Percentiles rank a stretch among this genome's conserved stretches.
Conservation (phyloP, 2,888 invertebrate genomes). For the Zele albiditarsus region DNA sequence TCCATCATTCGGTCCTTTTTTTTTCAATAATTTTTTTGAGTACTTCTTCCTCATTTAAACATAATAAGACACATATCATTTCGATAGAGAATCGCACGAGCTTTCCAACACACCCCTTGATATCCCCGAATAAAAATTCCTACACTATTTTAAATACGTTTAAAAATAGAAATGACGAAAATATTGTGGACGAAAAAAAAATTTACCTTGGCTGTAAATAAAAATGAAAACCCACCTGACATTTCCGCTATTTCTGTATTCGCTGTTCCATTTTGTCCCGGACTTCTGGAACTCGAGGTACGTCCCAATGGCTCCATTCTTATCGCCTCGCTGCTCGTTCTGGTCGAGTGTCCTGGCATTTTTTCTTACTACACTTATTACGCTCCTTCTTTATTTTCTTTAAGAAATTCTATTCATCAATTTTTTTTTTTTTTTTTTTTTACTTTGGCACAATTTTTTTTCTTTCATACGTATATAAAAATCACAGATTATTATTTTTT, state of each 20-base stretch:
- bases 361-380: constrained; percentile 52
- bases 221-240: constrained; percentile 56
- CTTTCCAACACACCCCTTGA: too few relatives aligned
- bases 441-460: not conserved
- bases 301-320: constrained; percentile 68
- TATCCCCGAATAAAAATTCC: too few relatives aligned
- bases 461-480: not conserved
- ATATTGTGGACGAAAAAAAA: too few relatives aligned
- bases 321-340: constrained; percentile 68
- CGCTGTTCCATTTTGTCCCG: constrained; percentile 69
- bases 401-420: constrained; percentile 23
- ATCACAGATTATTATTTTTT: constrained; percentile 28
- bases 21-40: too few relatives aligned
- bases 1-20: too few relatives aligned
- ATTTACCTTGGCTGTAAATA: not conserved
- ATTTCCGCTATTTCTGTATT: constrained; percentile 65
- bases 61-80: too few relatives aligned
- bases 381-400: constrained; percentile 18
- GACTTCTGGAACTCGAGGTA: constrained; percentile 66
- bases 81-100: too few relatives aligned
- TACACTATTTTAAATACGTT: not conserved
- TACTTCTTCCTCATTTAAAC: too few relatives aligned
- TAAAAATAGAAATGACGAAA: not conserved
- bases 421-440: not conserved
- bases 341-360: constrained; percentile 51